These are phyloP conservation scores for Menidia beryllina DNA, from an alignment of 2,113 vertebrate genomes.

Conservation along the genomic window DNA sequence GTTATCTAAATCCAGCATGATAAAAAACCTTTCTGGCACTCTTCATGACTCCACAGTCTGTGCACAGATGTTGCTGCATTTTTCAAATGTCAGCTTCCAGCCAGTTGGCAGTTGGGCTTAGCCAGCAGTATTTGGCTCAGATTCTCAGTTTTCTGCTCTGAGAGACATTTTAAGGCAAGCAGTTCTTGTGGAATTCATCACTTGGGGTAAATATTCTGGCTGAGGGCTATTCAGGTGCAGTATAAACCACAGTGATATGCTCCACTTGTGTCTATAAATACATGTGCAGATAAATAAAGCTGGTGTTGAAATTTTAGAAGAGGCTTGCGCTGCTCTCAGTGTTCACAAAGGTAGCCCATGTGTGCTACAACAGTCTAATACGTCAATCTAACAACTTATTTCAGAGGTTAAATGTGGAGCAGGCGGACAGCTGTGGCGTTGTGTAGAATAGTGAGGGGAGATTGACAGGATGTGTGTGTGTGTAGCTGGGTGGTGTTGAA, in stretches of 20 bases:
- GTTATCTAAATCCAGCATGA: slow-evolving; percentile 28
- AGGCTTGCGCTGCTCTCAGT: slow-evolving; percentile 29
- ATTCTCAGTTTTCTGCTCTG: slow-evolving; percentile 60
- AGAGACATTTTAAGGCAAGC: slow-evolving; percentile 51
- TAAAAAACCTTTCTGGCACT: slow-evolving; percentile 31
- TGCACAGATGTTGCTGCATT: slow-evolving; percentile 64
- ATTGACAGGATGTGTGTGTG: slow-evolving; percentile 62
- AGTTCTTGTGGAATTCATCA: slow-evolving; percentile 68
- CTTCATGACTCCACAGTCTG: slow-evolving; percentile 35
- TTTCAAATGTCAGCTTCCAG: slow-evolving; percentile 61
- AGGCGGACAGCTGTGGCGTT: slow-evolving; percentile 59
- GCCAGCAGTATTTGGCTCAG: slow-evolving; percentile 59
- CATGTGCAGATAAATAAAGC: slow-evolving; percentile 67
- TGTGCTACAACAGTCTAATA: slow-evolving; percentile 34
- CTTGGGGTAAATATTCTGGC: slow-evolving; percentile 49
- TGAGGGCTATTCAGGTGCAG: slow-evolving; percentile 54
- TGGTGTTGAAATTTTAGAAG: slow-evolving; percentile 56
- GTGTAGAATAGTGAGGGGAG: slow-evolving; percentile 38
- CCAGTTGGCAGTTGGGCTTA: slow-evolving; percentile 40
- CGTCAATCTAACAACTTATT: slow-evolving; percentile 46
- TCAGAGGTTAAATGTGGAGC: slow-evolving; percentile 52
- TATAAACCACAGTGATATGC: slow-evolving; percentile 53
- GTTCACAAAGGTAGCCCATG: slow-evolving; percentile 48
- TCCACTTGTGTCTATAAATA: slow-evolving; percentile 68
- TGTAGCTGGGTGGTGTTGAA: slow-evolving; percentile 15